These are phyloP conservation scores for Argyresthia albistria DNA, from an alignment of 2,888 invertebrate genomes.

Conservation along the genomic window DNA sequence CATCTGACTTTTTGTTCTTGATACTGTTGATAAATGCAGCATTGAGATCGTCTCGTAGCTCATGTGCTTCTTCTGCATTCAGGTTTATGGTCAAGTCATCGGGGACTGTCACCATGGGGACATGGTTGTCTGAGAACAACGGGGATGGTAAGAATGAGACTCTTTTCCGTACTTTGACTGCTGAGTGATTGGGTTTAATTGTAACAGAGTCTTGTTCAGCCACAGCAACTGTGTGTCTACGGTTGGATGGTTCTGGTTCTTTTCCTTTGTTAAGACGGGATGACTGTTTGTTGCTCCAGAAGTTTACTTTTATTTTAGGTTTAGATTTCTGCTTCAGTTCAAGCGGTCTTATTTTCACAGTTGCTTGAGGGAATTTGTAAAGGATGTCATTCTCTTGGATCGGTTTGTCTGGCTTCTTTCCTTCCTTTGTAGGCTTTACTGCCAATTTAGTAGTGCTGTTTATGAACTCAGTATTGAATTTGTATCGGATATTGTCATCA, in stretches of 20 bases:
- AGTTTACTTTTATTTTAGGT: constrained; percentile 59
- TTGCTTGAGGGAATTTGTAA: constrained; percentile 40
- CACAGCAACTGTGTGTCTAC: constrained; percentile 34
- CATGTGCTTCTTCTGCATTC: constrained; percentile 62
- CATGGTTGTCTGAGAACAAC: constrained; percentile 53
- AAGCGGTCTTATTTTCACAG: constrained; percentile 5
- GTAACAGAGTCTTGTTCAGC: constrained; percentile 16
- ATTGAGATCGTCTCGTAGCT: constrained; percentile 48
- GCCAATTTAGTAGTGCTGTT: constrained; percentile 17
- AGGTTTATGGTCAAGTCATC: constrained; percentile 64
- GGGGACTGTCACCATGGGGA: constrained; percentile 63
- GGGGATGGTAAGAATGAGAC: constrained; percentile 61
- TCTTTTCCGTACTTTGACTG: constrained; percentile 49
- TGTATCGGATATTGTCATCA: constrained; percentile 55
- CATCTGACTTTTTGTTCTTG: constrained; percentile 16
- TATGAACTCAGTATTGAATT: constrained; percentile 43
- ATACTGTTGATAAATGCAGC: constrained; percentile 35
- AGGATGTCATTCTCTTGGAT: constrained; percentile 42
- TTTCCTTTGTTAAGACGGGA: constrained; percentile 32
- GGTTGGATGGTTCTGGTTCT: constrained; percentile 27
- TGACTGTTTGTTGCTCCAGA: constrained; percentile 53
- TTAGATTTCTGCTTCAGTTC: constrained; percentile 41
- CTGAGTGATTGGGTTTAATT: constrained; percentile 23
- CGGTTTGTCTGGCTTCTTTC: not conserved
- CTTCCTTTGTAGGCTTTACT: not conserved